Conservation (phyloP, 2,888 invertebrate species). For the Agrochola lota region DNA sequence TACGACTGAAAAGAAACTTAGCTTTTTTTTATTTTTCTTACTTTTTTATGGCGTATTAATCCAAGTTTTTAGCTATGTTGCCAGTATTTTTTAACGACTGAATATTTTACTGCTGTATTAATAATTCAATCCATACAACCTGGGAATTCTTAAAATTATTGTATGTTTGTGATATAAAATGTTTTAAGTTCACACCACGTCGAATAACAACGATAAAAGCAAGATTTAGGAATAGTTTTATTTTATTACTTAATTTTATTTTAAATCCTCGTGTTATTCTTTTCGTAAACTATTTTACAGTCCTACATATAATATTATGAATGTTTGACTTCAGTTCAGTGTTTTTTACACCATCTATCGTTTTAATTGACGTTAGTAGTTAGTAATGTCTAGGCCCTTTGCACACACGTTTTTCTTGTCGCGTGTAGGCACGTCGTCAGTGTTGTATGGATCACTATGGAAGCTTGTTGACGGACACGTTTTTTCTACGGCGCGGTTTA, state of each 20-base stretch:
- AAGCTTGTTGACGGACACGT: too few relatives aligned
- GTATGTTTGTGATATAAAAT: neutral
- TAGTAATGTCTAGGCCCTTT: too few relatives aligned
- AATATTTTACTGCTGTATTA: constrained; percentile 1
- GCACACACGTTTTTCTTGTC: too few relatives aligned
- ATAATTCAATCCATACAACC: neutral
- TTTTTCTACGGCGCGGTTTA: too few relatives aligned
- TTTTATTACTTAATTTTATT: neutral
- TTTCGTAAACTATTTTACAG: neutral
- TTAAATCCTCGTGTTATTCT: neutral
- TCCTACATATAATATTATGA: neutral
- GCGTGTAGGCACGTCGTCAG: too few relatives aligned
- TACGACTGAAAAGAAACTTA: neutral
- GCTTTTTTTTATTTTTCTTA: neutral
- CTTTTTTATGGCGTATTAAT: neutral
- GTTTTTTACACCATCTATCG: neutral
- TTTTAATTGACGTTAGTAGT: neutral
- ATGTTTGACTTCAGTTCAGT: neutral
- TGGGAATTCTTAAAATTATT: neutral
- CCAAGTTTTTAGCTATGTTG: neutral
- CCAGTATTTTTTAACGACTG: constrained; percentile 5
- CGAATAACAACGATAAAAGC: neutral
- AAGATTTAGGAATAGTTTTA: neutral
- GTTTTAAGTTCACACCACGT: neutral
- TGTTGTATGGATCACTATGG: too few relatives aligned